Conservation (phyloP, 2,888 invertebrate species). For the Sycophila texana region DNA sequence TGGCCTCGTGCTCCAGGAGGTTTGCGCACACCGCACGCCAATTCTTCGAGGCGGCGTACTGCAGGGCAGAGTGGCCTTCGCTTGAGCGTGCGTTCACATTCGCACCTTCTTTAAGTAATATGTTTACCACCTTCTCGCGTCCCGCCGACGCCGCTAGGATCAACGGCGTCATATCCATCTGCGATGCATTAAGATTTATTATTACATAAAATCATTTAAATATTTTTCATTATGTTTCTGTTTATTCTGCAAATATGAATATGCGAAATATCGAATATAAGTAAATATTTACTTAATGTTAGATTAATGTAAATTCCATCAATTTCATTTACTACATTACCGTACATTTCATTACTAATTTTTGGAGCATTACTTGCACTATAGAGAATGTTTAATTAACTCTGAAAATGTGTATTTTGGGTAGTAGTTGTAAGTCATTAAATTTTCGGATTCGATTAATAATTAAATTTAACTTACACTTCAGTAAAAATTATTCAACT, state of each 20-base stretch:
- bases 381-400: too few relatives aligned
- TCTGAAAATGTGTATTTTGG: too few relatives aligned
- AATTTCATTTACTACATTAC: too few relatives aligned
- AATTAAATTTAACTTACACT: too few relatives aligned
- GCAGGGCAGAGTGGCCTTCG: constrained; percentile 87
- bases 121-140: constrained; percentile 81
- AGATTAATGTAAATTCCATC: background rate
- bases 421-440: too few relatives aligned
- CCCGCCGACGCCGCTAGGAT: constrained; percentile 90
- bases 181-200: background rate
- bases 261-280: background rate
- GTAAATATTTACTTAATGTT: background rate
- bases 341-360: too few relatives aligned
- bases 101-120: constrained; percentile 83
- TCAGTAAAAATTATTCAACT: too few relatives aligned
- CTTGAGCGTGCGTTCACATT: constrained; percentile 84
- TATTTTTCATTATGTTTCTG: too few relatives aligned
- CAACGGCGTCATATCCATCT: constrained; percentile 84
- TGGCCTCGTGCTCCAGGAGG: constrained; percentile 82
- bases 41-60: constrained; percentile 92
- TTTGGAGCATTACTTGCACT: too few relatives aligned
- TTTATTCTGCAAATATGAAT: too few relatives aligned
- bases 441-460: too few relatives aligned
- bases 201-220: too few relatives aligned
- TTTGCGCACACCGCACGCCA: constrained; percentile 83